Base-by-base conservation (phyloP, 2,113 vertebrate species). In the Lepisosteus oculatus region DNA sequence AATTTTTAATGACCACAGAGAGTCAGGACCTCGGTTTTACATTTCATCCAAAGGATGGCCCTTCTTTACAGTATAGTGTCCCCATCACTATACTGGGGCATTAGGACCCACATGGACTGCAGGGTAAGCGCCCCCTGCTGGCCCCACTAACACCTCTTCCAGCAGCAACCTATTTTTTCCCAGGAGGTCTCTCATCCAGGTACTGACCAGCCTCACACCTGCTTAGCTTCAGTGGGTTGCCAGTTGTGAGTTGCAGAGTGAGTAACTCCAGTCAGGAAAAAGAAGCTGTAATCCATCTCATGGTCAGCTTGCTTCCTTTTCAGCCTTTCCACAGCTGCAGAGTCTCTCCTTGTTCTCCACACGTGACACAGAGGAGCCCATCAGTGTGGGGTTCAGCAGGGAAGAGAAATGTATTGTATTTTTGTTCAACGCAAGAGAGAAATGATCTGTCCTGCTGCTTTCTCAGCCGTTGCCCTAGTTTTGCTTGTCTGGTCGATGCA, bases 261-360 rank as follows among this genome's bases (percentile, higher is more conserved):
- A 17, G 15, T 75, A 15, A 61, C 71, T 44, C 15, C 44, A 61
- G 56, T 55, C 65, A 63, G 66, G 43, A 57, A 51, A 68, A 61
- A 61, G 3, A 66, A 7, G 73, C 29, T 69, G 62, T 54, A 76
- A n/a, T 61, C 67, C 15, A 12, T 74, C 43, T 56, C 61, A 74
- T 51, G 59, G 65, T 41, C 64, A 56, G 15, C 43, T 56, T 51
- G 56, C 57, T 66, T 68, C 15, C 62, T 55, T 51, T 67, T 44
- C 17, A 15, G 54, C 42, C 29, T 45, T 12, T 43, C 0, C 1
- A 62, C 74, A 75, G 74, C 55, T 81, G 71, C 68, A 67, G 29
- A 6, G 29, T 70, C 13, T 59, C 61, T 62, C 55, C 29, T 11
- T 12, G 4, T 3, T 9, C 29, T 65, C 3, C n/a, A 11, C 29